Conservation (phyloP, 1,140 invertebrate species). For the Aricia agestis region DNA sequence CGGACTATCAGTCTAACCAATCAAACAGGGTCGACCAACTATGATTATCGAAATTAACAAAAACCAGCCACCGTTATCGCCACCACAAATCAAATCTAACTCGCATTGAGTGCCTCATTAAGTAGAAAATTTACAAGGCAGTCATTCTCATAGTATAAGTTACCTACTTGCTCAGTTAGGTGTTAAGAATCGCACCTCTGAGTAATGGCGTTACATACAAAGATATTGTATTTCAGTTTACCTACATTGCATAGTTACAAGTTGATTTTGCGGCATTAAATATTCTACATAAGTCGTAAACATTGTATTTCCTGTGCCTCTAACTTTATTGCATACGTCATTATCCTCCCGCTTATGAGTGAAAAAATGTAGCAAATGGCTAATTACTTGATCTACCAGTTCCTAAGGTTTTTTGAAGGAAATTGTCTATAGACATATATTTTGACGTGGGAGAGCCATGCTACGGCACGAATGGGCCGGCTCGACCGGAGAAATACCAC, state of each 20-base stretch:
- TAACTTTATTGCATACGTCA: no score
- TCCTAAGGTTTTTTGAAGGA: no score
- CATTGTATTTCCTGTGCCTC: background rate
- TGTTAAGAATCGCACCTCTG: conserved; percentile 5
- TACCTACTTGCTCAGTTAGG: background rate
- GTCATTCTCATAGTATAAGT: background rate
- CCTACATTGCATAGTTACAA: background rate
- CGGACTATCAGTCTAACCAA: background rate
- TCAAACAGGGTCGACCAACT: background rate
- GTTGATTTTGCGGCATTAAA: background rate
- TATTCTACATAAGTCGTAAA: background rate
- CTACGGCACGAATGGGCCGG: no score
- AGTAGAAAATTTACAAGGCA: conserved; percentile 12
- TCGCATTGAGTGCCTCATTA: conserved; percentile 2
- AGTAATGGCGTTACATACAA: background rate
- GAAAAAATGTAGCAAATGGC: no score
- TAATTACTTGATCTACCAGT: no score
- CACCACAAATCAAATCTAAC: background rate
- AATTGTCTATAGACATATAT: no score
- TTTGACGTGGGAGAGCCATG: no score
- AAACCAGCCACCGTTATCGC: background rate
- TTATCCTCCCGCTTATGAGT: no score
- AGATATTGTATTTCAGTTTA: background rate
- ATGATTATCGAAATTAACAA: conserved; percentile 7
- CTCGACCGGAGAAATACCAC: no score